Conservation (phyloP, 2,888 invertebrate species). For the Nematopogon swammerdamellus region DNA sequence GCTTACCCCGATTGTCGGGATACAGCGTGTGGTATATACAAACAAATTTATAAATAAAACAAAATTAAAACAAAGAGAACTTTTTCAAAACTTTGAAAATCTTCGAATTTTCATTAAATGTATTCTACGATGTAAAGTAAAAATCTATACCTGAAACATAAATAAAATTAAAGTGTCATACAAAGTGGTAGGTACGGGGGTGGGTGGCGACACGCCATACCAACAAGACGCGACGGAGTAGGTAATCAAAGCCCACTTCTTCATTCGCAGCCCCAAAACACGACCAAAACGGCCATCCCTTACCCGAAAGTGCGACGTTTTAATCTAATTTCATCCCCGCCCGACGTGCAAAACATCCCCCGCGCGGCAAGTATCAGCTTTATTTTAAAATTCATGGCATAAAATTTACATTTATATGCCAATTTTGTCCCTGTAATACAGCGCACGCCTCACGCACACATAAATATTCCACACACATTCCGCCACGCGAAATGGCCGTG, state of each 20-base stretch:
- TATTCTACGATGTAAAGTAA: too few relatives aligned
- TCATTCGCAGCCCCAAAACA: not conserved
- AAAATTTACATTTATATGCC: slow-evolving; percentile 59
- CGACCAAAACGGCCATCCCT: slow-evolving; percentile 34
- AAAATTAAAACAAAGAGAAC: too few relatives aligned
- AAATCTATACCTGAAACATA: too few relatives aligned
- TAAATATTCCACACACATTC: slow-evolving; percentile 48
- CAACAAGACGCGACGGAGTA: slow-evolving; percentile 1
- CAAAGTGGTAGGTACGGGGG: too few relatives aligned
- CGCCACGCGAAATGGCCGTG: slow-evolving; percentile 29
- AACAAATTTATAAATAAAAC: too few relatives aligned
- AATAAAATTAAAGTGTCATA: too few relatives aligned
- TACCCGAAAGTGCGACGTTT: slow-evolving; percentile 34
- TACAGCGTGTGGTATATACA: too few relatives aligned
- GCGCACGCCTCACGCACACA: slow-evolving; percentile 49
- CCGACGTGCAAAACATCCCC: slow-evolving; percentile 33
- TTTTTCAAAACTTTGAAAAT: too few relatives aligned
- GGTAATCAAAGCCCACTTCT: not conserved
- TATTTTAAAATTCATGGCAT: slow-evolving; percentile 58
- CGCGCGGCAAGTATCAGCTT: slow-evolving; percentile 49
- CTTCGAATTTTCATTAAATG: too few relatives aligned
- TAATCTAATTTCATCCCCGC: slow-evolving; percentile 49
- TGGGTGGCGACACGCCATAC: not conserved
- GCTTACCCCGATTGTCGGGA: too few relatives aligned
- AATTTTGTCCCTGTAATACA: slow-evolving; percentile 55